These are phyloP conservation scores for Yponomeuta evonymella DNA, from an alignment of 2,888 invertebrate species.

Conservation along the genomic window DNA sequence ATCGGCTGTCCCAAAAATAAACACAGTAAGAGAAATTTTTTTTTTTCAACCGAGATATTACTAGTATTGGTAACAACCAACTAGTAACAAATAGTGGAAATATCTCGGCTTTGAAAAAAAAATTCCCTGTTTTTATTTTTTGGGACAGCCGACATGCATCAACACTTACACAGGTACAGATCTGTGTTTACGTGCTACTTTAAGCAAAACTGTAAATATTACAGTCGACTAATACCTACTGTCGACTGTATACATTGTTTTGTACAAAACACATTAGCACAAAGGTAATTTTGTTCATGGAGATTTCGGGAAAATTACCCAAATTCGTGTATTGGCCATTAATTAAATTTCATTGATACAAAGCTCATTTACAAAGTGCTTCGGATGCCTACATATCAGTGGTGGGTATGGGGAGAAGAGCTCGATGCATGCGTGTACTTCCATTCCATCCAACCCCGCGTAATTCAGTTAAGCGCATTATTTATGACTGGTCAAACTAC, in stretches of 20 bases:
- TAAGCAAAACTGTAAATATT: background rate
- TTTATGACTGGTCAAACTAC: conserved; percentile 72
- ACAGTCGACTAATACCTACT: background rate
- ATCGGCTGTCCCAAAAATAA: too few species aligned
- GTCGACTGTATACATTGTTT: background rate
- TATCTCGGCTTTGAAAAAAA: too few species aligned
- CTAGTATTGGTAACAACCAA: too few species aligned
- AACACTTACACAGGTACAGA: too few species aligned
- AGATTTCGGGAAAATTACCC: conserved; percentile 8
- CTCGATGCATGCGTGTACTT: too few species aligned
- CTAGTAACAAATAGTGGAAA: too few species aligned
- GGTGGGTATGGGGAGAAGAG: conserved; percentile 22
- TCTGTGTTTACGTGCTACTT: too few species aligned
- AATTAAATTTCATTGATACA: conserved; percentile 59
- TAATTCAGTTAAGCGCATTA: conserved; percentile 75
- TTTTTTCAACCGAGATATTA: too few species aligned
- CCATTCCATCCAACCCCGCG: conserved; percentile 33
- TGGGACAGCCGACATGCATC: too few species aligned
- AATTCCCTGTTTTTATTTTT: too few species aligned
- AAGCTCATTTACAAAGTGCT: conserved; percentile 57
- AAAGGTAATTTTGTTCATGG: background rate
- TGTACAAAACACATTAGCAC: background rate
- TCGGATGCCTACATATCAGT: conserved; percentile 49
- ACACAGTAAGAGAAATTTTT: too few species aligned
- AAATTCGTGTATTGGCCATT: conserved; percentile 31